These are phyloP conservation scores for Parus major DNA, from an alignment of 2,113 vertebrate species.

Conservation along the genomic window DNA sequence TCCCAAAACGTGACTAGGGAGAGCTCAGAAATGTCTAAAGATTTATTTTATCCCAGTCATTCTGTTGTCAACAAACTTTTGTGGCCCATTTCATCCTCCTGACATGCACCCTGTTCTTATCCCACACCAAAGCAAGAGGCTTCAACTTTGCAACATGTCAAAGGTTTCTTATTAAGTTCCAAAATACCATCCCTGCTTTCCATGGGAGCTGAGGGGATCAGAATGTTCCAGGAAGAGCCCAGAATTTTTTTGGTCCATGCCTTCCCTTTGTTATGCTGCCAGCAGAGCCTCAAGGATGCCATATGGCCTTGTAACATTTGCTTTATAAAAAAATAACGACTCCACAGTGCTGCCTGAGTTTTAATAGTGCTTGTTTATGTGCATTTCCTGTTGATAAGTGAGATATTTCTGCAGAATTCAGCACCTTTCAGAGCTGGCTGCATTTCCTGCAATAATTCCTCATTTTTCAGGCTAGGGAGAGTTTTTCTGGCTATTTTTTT, in stretches of 20 bases:
- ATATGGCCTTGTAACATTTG: conserved; percentile 47
- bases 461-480: not conserved
- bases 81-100: not conserved
- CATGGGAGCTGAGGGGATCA: conserved; percentile 2
- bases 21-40: not conserved
- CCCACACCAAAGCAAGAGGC: not conserved
- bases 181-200: conserved; percentile 35
- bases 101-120: not conserved
- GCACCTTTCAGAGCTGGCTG: not conserved
- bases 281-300: conserved; percentile 39
- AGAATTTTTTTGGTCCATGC: conserved; percentile 13
- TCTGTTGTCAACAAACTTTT: not conserved
- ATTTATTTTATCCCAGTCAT: not conserved
- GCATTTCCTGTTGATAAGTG: not conserved
- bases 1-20: not conserved
- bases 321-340: not conserved
- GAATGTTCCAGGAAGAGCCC: conserved; percentile 50
- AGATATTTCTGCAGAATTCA: not conserved
- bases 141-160: not conserved
- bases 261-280: conserved; percentile 46
- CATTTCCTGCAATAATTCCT: not conserved
- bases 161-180: conserved; percentile 22
- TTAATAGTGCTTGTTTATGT: not conserved
- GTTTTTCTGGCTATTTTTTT: not conserved
- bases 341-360: not conserved